Conservation (phyloP, 92 coral and sea anemone species). For the Zoanthus sociatus region DNA sequence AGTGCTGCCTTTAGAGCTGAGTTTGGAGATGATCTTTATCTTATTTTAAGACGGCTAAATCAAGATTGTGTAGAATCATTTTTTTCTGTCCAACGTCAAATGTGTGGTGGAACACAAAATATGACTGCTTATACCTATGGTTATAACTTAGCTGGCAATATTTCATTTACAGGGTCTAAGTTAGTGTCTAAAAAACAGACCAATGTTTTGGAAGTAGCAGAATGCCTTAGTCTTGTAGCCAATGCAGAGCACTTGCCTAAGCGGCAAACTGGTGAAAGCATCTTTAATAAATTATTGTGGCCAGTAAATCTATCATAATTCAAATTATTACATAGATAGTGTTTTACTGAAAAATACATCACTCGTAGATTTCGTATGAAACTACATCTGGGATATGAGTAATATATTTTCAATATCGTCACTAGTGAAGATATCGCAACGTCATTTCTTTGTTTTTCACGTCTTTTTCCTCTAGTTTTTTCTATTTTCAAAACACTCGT, state of each 20-base stretch:
- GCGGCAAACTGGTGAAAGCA: neutral
- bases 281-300: neutral
- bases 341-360: too few species aligned
- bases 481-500: too few species aligned
- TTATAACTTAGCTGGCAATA: slow-evolving; percentile 29
- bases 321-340: neutral
- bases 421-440: too few species aligned
- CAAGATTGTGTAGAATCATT: slow-evolving; percentile 57
- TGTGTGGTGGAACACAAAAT: slow-evolving; percentile 54
- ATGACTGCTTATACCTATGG: slow-evolving; percentile 59
- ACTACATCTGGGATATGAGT: too few species aligned
- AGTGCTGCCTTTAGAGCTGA: neutral
- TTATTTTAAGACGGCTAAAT: slow-evolving; percentile 33
- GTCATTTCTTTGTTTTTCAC: too few species aligned
- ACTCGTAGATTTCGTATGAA: too few species aligned
- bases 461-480: too few species aligned
- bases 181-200: slow-evolving; percentile 47
- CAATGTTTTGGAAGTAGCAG: slow-evolving; percentile 45
- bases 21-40: slow-evolving; percentile 1
- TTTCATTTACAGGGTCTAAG: slow-evolving; percentile 30
- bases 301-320: neutral
- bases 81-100: slow-evolving; percentile 45
- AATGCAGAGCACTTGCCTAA: slow-evolving; percentile 24
- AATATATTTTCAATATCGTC: too few species aligned
- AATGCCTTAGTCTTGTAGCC: slow-evolving; percentile 18